Base-by-base conservation (phyloP, 2,797 vertebrate genomes). In the Amazona finschi region DNA sequence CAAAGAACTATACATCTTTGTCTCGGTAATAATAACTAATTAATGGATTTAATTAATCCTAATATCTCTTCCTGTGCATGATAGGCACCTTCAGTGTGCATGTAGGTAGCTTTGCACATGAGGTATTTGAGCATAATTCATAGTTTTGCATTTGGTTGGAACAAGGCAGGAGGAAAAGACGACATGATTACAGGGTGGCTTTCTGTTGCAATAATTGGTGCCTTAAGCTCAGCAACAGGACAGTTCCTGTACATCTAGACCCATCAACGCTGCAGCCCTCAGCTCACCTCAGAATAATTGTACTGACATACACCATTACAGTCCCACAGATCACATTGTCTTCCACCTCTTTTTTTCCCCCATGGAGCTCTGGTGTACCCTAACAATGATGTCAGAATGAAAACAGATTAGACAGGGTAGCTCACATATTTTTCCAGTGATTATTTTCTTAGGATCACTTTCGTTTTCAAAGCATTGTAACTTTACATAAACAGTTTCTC, bases 21-120 rank as follows among this genome's bases (percentile, higher is more conserved):
- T 94, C 90, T 93, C 43, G 65, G 11, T 74, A 85, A 64, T 92
- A 80, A 87, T 64, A 74, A 73, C 49, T 49, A 49, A 57, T 47
- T 85, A 88, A 94, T 69, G 24, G 72, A 69, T 93, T 92, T 85
- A 15, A 53, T 87, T 85, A 71, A 80, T 71, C 41, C 74, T 74
- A 55, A 6, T 87, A 58, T 47, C 15, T 85, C 89, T 64, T 71
- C 38, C 85, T 61, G 49, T 58, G 79, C 83, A 38, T 80, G 92
- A 94, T 39, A 65, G 41, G 65, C 41, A 85, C 31, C 9, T 87
- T 77, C 53, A n/a, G 6, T 12, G 30, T 46, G 15, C 38, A 67
- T 0, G 1, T 11, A 62, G 57, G 57, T 87, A 76, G 52, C 61
- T 85, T 84, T 95, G 47, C 33, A 49, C 25, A 14, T 64, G 30